Percentiles rank a stretch among this genome's conserved stretches.
phyloP scores from a whole-genome alignment of 2,888 invertebrate species.

The Agrochola litura region DNA sequence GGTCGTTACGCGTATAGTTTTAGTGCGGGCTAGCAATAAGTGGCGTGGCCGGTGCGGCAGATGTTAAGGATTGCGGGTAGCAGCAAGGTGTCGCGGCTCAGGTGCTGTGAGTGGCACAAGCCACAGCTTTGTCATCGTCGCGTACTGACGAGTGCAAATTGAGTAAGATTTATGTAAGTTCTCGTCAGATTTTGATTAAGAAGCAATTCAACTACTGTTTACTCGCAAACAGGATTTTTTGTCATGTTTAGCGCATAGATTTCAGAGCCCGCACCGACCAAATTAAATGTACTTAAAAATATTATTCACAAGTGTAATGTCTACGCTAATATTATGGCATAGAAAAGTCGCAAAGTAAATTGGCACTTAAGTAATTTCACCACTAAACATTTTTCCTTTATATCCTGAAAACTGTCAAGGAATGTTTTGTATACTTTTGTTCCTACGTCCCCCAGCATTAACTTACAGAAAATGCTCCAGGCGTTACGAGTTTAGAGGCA shows the following conservation, averaged over 20 bases:
- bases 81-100: slow-evolving; percentile 86
- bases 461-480: neutral
- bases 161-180: slow-evolving; percentile 4
- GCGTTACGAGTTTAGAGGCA: neutral
- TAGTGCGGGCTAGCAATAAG: slow-evolving; percentile 65
- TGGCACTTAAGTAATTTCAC: neutral
- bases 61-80: slow-evolving; percentile 82
- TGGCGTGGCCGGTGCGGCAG: slow-evolving; percentile 74
- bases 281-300: neutral
- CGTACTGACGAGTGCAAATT: slow-evolving; percentile 70
- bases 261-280: neutral
- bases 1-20: slow-evolving; percentile 54
- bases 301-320: neutral
- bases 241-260: neutral
- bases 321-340: neutral
- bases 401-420: neutral
- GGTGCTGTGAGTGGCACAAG: slow-evolving; percentile 86
- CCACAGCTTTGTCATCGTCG: slow-evolving; percentile 81
- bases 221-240: neutral
- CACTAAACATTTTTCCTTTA: neutral
- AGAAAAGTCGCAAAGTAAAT: neutral
- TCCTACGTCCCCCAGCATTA: neutral
- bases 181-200: neutral
- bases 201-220: neutral
- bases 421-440: neutral